These are phyloP conservation scores for Arremon aurantiirostris DNA, from an alignment of 2,797 vertebrate genomes.

Conservation along the genomic window DNA sequence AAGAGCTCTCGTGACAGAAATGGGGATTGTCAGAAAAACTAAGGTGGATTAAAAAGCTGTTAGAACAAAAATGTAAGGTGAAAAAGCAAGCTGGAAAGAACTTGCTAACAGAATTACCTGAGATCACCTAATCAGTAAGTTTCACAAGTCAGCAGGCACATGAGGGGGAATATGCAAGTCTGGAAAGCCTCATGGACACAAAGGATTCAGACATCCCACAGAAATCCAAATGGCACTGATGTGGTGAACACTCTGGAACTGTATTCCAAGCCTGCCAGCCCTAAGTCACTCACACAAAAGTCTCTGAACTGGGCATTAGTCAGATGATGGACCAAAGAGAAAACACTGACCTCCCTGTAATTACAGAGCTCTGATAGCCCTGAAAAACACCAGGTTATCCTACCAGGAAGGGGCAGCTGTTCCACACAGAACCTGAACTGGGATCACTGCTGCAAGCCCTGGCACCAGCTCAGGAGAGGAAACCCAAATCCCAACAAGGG, in stretches of 20 bases:
- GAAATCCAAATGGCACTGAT: neutral
- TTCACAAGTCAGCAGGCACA: neutral
- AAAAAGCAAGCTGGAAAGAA: neutral
- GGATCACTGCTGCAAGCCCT: neutral
- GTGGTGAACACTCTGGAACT: neutral
- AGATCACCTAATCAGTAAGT: neutral
- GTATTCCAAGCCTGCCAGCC: neutral
- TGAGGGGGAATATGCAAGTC: neutral
- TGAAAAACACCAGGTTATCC: neutral
- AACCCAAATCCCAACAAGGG: neutral
- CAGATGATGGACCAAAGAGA: neutral
- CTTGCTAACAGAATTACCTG: neutral
- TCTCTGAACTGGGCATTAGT: neutral
- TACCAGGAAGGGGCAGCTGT: neutral
- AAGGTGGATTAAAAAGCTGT: neutral
- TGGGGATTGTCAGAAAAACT: neutral
- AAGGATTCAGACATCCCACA: neutral
- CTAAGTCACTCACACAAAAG: neutral
- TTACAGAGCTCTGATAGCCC: neutral
- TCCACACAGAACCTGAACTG: accelerated
- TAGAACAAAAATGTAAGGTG: neutral
- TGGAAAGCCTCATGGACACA: neutral
- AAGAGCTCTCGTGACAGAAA: neutral
- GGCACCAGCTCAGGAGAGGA: neutral
- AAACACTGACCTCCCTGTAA: neutral